Evolutionary conservation across 2,113 vertebrate genomes (phyloP), one percentile per base, ranked within the genome.

Genomic region (Morone saxatilis): DNA sequence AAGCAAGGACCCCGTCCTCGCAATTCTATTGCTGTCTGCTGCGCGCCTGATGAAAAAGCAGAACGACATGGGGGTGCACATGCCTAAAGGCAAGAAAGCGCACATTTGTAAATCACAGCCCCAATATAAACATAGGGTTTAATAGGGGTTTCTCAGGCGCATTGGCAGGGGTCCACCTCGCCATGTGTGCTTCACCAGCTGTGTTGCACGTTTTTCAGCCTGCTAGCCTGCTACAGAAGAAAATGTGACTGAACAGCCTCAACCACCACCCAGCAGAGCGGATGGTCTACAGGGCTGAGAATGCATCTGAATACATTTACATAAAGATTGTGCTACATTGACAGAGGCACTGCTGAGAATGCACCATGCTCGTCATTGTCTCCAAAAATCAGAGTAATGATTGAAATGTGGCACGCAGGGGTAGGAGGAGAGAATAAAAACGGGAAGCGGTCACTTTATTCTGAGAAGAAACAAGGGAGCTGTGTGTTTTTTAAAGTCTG

Each of bases 271-370:
- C 81, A 78, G 85, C 86, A 78, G 90, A 84, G 86, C 81, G 76
- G 89, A 89, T 86, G 85, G 88, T 90, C 83, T 70, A 50, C 66
- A 36, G 61, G 66, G 90, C 83, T 70, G 86, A 70, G 93, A 90
- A 92, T 90, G 92, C 66, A 94, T 95, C 92, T 93, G 76, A 95
- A 96, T 94, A 95, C 83, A 96, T 96, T 95, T 96, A 90, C 94
- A 96, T 96, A 93, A 78, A 94, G 91, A 96, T 90, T 90, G 94
- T 81, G 93, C 88, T 63, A 53, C 0, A 71, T 77, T 94, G 84
- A 90, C 93, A 84, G 82, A 87, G 73, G 79, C 79, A 36, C 85
- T 75, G 88, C 85, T 83, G 90, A 86, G 92, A 88, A 87, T 66
- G 69, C 81, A 68, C 48, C 47, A 54, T 31, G 76, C 76, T 80